phyloP scores from a whole-genome alignment of 2,113 vertebrate species.

The Thymallus thymallus region DNA sequence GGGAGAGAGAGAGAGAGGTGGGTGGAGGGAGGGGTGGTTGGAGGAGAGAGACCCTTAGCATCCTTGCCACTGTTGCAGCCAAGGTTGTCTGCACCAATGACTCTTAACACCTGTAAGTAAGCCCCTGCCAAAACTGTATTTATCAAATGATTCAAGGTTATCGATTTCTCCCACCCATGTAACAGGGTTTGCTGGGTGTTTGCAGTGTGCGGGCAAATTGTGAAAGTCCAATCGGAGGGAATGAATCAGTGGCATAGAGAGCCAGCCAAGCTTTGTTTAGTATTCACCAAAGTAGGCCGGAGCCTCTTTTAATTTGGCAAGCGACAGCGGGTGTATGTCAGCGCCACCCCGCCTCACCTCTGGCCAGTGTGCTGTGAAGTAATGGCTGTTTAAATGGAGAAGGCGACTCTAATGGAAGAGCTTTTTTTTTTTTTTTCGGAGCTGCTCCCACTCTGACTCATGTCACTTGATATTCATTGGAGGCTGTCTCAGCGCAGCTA shows the following conservation, averaged over 20 bases:
- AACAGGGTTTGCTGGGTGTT: not conserved
- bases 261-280: conserved; percentile 15
- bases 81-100: not conserved
- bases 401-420: conserved; percentile 40
- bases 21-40: conserved; percentile 12
- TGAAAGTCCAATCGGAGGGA: conserved; percentile 9
- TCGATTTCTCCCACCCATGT: conserved; percentile 17
- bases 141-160: conserved; percentile 27
- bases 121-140: conserved; percentile 27
- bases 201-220: not conserved
- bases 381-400: conserved; percentile 39
- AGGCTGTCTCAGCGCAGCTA: conserved; percentile 36
- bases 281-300: conserved; percentile 23
- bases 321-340: conserved; percentile 36
- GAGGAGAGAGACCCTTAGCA: conserved; percentile 24
- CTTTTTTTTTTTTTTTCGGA: conserved; percentile 18
- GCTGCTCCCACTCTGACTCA: conserved; percentile 23
- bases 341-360: conserved; percentile 20
- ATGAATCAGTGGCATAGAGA: conserved; percentile 19
- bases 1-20: conserved; percentile 18
- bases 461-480: conserved; percentile 58
- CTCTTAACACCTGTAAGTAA: conserved; percentile 26
- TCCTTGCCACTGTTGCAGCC: conserved; percentile 9
- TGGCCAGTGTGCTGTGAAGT: conserved; percentile 20
- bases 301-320: conserved; percentile 38